phyloP scores from a whole-genome alignment of 2,888 invertebrate genomes.

The Pycnomerus fuliginosus region DNA sequence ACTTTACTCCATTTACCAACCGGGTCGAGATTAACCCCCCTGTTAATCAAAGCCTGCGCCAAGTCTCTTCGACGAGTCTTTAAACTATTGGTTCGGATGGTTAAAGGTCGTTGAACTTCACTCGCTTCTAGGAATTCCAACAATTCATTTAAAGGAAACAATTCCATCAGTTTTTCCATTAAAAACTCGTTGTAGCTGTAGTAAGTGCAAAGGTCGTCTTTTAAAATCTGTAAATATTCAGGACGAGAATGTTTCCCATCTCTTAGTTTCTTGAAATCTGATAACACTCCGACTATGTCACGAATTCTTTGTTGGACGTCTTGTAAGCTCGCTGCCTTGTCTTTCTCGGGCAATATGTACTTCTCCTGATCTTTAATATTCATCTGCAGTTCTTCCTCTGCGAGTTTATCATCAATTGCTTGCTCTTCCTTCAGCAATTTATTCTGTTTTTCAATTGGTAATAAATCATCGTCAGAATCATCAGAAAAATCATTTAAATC shows the following conservation, averaged over 20 bases:
- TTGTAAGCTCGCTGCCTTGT: conserved; percentile 71
- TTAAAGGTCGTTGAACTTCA: conserved; percentile 91
- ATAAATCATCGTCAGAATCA: conserved; percentile 56
- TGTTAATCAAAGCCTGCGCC: conserved; percentile 90
- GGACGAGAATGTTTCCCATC: conserved; percentile 69
- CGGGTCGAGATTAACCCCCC: conserved; percentile 98
- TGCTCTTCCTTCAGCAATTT: conserved; percentile 74
- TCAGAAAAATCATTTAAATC: conserved; percentile 43
- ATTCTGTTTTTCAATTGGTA: conserved; percentile 85
- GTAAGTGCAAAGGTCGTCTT: conserved; percentile 85
- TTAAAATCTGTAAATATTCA: conserved; percentile 80
- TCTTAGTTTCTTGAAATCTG: conserved; percentile 73
- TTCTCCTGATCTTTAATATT: conserved; percentile 75
- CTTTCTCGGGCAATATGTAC: conserved; percentile 79
- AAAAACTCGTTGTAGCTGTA: conserved; percentile 97
- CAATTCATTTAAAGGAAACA: conserved; percentile 83
- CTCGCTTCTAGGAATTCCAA: conserved; percentile 95
- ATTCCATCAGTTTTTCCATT: conserved; percentile 87
- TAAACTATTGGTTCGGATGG: conserved; percentile 92
- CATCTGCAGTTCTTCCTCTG: conserved; percentile 79
- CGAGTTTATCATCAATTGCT: conserved; percentile 67
- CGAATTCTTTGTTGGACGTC: conserved; percentile 88
- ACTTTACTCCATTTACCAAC: conserved; percentile 99
- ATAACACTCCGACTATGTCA: conserved; percentile 76
- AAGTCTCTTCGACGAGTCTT: conserved; percentile 90